These are phyloP conservation scores for Eurytoma californica DNA, from an alignment of 2,888 invertebrate genomes.

Conservation along the genomic window DNA sequence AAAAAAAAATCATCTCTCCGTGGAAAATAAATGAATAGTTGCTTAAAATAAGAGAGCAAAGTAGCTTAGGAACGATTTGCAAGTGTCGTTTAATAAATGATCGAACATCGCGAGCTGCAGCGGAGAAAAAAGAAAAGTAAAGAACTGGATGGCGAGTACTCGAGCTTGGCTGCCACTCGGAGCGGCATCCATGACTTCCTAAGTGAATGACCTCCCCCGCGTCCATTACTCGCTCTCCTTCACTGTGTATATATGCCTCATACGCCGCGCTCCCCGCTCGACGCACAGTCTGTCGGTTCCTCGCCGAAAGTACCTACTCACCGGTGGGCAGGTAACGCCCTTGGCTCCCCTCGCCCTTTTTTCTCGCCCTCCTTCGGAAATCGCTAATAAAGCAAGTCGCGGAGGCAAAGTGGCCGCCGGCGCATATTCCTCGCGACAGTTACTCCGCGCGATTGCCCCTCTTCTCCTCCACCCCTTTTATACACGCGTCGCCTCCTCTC, in stretches of 20 bases:
- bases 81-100: no score
- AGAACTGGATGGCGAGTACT: no score
- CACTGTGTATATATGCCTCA: neutral
- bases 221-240: conserved; percentile 1
- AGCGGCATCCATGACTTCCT: conserved; percentile 24
- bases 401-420: conserved; percentile 15
- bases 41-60: no score
- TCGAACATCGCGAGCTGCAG: no score
- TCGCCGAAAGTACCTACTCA: conserved; percentile 29
- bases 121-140: no score
- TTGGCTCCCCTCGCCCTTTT: conserved; percentile 6
- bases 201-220: conserved; percentile 46
- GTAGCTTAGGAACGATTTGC: no score
- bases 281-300: neutral
- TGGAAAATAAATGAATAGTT: no score
- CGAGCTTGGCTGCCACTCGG: conserved; percentile 8
- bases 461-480: neutral
- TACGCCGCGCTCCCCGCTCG: conserved; percentile 2
- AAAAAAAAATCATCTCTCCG: no score
- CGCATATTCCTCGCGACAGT: conserved; percentile 22
- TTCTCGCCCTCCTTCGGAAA: conserved; percentile 25
- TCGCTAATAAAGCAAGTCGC: conserved; percentile 44
- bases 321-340: neutral
- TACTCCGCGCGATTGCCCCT: conserved; percentile 35
- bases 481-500: conserved; percentile 10